Base-by-base conservation (phyloP, 2,888 invertebrate species). In the Drosophila prostipennis region DNA sequence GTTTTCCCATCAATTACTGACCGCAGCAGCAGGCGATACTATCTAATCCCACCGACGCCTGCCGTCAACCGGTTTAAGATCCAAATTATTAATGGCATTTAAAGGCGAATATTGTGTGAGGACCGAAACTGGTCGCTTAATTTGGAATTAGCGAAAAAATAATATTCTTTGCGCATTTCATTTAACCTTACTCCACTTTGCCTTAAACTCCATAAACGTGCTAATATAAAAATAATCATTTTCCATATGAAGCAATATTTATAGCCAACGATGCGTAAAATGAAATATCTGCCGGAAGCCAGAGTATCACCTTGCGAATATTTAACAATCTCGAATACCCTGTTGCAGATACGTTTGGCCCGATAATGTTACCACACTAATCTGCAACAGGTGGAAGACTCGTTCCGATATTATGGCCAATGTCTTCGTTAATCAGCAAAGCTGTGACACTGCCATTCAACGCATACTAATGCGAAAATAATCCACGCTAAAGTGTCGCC, bases 31-130 rank as follows among this genome's bases (percentile, higher is more conserved):
- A 23, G 56, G 55, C 36, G 69, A 55, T 26, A 46, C 26, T 16
- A 68, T 65, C 69, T 55, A 54, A 68, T 55, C 54, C 56, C 69
- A 34, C 26, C 69, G 69, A 68, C 69, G 65, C 65, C 65, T 55
- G 55, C 32, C 34, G 10, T 6, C 32, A n/a, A 55, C 65, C 69
- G 65, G 65, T 68, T 65, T 46, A 13, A 14, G 23, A 10, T 34
- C 13, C 16, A 53, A 54, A 54, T 68, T 65, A 54, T 55, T 54
- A 65, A 65, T 65, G 34, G 39, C 43, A 46, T 14, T 65, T 26
- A 45, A 37, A 68, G 8, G 13, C 37, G 16, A 68, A 45, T 23
- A 53, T 29, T 36, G 32, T 42, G 23, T 53, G 37, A 54, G 16
- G 36, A 14, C 11, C 4, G 11, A 14, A 56, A 55, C 55, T 46